Percentiles rank a stretch among this genome's conserved stretches.
These are phyloP conservation scores for Sinocyclocheilus rhinocerous DNA, from an alignment of 2,113 vertebrate species.

Conservation along the genomic window DNA sequence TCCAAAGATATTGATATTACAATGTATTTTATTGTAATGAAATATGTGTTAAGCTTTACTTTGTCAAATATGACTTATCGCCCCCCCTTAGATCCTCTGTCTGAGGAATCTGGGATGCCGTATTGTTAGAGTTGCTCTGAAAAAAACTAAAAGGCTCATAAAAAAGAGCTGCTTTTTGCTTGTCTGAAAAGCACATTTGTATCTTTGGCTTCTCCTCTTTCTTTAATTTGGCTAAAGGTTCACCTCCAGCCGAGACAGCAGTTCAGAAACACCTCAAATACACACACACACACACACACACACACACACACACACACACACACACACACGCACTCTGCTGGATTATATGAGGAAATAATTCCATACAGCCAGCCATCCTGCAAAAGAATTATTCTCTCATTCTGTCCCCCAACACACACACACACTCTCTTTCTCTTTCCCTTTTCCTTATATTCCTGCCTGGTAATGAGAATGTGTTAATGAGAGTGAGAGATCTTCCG, in stretches of 20 bases:
- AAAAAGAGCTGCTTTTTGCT: background rate
- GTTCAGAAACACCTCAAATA: constrained; percentile 34
- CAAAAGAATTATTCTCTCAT: constrained; percentile 32
- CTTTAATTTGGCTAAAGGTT: constrained; percentile 44
- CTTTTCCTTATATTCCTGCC: constrained; percentile 64
- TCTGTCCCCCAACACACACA: background rate
- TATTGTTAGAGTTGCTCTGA: constrained; percentile 30
- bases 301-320: constrained; percentile 18
- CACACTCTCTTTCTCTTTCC: constrained; percentile 40
- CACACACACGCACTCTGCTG: constrained; percentile 7
- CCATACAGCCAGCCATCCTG: constrained; percentile 42
- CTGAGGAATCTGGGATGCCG: constrained; percentile 42
- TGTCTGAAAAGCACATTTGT: constrained; percentile 36
- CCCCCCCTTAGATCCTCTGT: constrained; percentile 37
- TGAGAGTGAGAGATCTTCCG: constrained; percentile 81
- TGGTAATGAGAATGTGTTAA: constrained; percentile 82
- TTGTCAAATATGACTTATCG: constrained; percentile 45
- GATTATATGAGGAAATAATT: constrained; percentile 47
- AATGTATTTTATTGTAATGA: constrained; percentile 49
- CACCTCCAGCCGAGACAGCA: constrained; percentile 26
- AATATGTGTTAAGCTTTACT: constrained; percentile 37
- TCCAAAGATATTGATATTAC: constrained; percentile 56
- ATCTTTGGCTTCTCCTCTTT: constrained; percentile 35
- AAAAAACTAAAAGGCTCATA: constrained; percentile 38
- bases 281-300: too few relatives aligned